Evolutionary conservation across 2,888 invertebrate genomes (phyloP).

Genomic region (Nysson spinosus): DNA sequence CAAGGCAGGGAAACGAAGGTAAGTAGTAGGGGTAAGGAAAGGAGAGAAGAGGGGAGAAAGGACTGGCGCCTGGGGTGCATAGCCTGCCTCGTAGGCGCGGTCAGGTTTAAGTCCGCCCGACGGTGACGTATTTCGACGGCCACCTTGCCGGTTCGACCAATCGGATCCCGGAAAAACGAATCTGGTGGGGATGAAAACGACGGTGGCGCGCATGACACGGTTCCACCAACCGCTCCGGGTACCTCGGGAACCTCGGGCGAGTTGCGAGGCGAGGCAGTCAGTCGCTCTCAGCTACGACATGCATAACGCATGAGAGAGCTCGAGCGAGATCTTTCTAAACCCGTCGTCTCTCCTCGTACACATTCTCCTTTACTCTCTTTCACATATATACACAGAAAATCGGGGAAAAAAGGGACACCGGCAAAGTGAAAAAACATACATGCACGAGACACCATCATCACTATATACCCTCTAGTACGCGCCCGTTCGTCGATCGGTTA

Average conservation of each 20-base stretch:
- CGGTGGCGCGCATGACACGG: constrained; percentile 72
- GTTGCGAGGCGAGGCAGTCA: constrained; percentile 77
- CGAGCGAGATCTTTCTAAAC: constrained; percentile 68
- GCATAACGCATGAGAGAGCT: constrained; percentile 82
- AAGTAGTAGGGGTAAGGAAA: constrained; percentile 15
- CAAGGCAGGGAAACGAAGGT: not conserved
- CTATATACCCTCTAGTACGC: no score
- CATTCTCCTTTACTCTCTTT: constrained; percentile 20
- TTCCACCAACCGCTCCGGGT: constrained; percentile 64
- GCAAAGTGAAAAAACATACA: not conserved
- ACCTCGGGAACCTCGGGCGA: constrained; percentile 73
- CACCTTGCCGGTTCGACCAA: constrained; percentile 73
- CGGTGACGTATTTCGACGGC: constrained; percentile 76
- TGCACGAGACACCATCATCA: not conserved
- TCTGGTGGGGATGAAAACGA: constrained; percentile 71
- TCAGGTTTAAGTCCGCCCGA: constrained; percentile 66
- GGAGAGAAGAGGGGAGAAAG: constrained; percentile 60
- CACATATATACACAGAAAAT: constrained; percentile 4
- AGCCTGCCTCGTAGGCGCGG: constrained; percentile 69
- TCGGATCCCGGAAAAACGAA: constrained; percentile 69
- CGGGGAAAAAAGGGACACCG: not conserved
- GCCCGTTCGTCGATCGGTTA: not conserved
- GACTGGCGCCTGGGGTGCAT: constrained; percentile 64
- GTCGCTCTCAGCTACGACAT: constrained; percentile 80
- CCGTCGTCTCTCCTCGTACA: constrained; percentile 43